Conservation (phyloP, 2,113 vertebrate species). For the Aspidoscelis tigris region DNA sequence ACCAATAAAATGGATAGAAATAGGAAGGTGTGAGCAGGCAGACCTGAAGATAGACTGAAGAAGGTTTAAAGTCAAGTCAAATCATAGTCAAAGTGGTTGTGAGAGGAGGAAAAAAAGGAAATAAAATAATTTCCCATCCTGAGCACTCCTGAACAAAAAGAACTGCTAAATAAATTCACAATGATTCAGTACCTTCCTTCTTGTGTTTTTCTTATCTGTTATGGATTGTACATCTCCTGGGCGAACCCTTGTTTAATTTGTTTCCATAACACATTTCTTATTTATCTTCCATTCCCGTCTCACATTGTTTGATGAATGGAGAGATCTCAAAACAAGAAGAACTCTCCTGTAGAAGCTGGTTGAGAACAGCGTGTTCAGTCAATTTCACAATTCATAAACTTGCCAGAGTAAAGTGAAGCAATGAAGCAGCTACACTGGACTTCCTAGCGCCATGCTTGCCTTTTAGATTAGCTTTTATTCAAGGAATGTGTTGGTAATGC, state of each 20-base stretch:
- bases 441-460: constrained; percentile 13
- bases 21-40: no score
- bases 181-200: not conserved
- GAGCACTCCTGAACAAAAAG: not conserved
- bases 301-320: not conserved
- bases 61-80: no score
- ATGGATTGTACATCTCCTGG: not conserved
- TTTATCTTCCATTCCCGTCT: not conserved
- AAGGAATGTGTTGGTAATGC: constrained; percentile 34
- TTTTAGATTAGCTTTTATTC: constrained; percentile 10
- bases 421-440: constrained; percentile 16
- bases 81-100: no score
- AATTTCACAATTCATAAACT: constrained; percentile 46
- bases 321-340: constrained; percentile 2
- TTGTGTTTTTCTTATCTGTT: not conserved
- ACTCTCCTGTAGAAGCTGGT: constrained; percentile 7
- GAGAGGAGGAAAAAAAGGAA: no score
- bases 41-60: no score
- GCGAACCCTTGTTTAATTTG: not conserved
- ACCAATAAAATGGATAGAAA: no score
- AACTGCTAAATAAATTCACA: not conserved
- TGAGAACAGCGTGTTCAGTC: constrained; percentile 26
- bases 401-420: not conserved
- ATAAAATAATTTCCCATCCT: no score
- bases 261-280: not conserved